Evolutionary conservation across 1,140 invertebrate species (phyloP).

Genomic region (Arctopsyche grandis): DNA sequence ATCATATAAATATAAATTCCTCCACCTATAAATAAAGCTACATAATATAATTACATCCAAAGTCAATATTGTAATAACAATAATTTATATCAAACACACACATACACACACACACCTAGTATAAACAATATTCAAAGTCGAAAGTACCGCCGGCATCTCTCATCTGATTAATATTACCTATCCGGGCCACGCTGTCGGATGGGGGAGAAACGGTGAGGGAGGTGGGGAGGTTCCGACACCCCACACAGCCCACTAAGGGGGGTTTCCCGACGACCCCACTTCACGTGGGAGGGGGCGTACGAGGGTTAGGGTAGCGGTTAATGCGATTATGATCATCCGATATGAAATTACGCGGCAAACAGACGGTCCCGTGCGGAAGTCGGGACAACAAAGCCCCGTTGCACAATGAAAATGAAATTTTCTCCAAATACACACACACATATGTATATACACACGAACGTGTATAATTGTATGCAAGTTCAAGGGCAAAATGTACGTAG

Average conservation of each 20-base stretch:
- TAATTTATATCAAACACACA: no score
- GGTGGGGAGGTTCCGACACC: neutral
- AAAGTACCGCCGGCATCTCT: constrained; percentile 16
- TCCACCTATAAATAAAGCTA: no score
- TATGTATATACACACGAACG: neutral
- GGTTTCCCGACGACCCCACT: neutral
- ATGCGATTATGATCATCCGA: constrained; percentile 52
- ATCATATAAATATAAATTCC: no score
- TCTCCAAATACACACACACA: neutral
- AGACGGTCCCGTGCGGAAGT: constrained; percentile 28
- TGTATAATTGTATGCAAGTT: neutral
- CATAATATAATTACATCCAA: no score
- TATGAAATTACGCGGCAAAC: constrained; percentile 51
- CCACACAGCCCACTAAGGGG: neutral
- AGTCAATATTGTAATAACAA: no score
- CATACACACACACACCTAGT: neutral
- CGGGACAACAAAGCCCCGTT: constrained; percentile 26
- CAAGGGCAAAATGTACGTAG: neutral
- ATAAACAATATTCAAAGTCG: constrained; percentile 22
- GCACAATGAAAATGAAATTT: neutral
- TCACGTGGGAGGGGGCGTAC: neutral
- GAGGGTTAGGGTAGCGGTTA: constrained; percentile 31
- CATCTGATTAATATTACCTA: constrained; percentile 31
- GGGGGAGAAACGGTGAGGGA: no score
- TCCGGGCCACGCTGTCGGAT: neutral